A percentile compares a stretch with the other conserved stretches of the same genome.
Evolutionary conservation across 2,113 vertebrate species (phyloP).

Genomic region (Athene noctua): DNA sequence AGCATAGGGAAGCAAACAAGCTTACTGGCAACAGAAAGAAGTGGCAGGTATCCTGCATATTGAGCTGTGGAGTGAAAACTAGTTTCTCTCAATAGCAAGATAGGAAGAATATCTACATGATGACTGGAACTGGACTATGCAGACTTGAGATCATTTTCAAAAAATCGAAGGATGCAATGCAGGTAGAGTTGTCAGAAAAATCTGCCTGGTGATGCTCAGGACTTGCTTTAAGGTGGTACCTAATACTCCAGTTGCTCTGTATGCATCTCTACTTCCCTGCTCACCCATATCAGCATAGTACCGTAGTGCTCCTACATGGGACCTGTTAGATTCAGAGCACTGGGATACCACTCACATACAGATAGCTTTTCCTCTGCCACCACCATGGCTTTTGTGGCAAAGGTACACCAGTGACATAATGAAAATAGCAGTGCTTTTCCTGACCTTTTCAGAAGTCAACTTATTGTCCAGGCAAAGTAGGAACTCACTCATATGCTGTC

Average conservation of each 20-base stretch:
- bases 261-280: neutral
- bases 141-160: neutral
- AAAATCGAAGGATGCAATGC: neutral
- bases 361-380: neutral
- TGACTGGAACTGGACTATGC: neutral
- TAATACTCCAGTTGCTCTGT: neutral
- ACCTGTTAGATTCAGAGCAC: neutral
- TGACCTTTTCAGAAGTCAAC: neutral
- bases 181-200: neutral
- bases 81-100: neutral
- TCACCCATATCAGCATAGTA: neutral
- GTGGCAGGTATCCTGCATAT: neutral
- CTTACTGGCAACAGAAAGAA: neutral
- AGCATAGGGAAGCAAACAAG: neutral
- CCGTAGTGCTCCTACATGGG: accelerated
- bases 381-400: neutral
- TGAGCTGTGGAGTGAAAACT: neutral
- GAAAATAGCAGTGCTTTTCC: neutral
- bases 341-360: neutral
- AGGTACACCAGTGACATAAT: neutral
- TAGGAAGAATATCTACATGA: neutral
- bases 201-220: neutral
- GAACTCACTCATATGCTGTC: neutral
- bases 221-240: neutral
- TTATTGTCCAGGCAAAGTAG: neutral